These are phyloP conservation scores for Drosophila quasianomalipes DNA, from an alignment of 2,888 invertebrate genomes.

Conservation along the genomic window DNA sequence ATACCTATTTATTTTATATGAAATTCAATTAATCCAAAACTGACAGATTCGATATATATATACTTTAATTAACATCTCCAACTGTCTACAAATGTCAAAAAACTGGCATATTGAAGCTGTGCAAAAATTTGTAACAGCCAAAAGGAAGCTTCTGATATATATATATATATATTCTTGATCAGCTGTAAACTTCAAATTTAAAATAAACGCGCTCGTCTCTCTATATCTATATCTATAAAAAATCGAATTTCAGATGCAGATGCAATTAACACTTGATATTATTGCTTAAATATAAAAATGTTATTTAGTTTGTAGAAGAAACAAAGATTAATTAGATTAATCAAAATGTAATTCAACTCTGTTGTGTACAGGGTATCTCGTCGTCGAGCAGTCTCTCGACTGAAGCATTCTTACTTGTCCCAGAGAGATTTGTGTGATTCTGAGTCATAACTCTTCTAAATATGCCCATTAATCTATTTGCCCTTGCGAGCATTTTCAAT, in stretches of 20 bases:
- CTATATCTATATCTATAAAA: neutral
- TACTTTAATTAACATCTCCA: neutral
- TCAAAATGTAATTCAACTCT: neutral
- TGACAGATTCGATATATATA: neutral
- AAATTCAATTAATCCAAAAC: neutral
- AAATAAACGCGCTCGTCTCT: neutral
- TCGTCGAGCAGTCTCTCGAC: neutral
- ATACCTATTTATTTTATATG: neutral
- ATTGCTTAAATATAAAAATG: neutral
- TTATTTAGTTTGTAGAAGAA: neutral
- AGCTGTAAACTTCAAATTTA: neutral
- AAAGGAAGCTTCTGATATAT: neutral
- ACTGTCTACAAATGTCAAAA: neutral
- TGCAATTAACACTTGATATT: too few species aligned
- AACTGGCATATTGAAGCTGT: neutral
- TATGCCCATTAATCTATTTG: conserved; percentile 61
- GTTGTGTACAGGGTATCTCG: neutral
- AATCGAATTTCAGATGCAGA: neutral
- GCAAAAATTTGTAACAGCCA: neutral
- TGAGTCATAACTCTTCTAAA: conserved; percentile 65
- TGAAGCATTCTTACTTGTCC: neutral
- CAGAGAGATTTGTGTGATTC: conserved; percentile 6
- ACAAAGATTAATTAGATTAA: neutral
- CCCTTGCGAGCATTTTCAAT: conserved; percentile 48
- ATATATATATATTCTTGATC: neutral